Percentiles rank a stretch among this genome's conserved stretches.
Conservation (phyloP, 2,888 invertebrate species). For the Drosophila paranaensis region DNA sequence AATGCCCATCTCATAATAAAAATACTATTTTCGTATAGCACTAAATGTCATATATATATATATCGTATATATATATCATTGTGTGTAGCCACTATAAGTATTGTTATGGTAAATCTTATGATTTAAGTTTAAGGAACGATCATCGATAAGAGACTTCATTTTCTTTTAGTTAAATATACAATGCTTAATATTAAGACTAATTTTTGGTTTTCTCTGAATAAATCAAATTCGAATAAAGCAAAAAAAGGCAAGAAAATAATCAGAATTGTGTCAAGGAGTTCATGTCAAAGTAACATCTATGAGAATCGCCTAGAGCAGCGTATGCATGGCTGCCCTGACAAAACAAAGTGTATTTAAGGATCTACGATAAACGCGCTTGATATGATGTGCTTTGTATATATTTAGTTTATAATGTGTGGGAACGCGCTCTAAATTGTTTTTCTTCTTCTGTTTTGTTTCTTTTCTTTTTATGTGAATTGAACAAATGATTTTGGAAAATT, state of each 20-base stretch:
- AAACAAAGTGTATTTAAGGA: constrained; percentile 18
- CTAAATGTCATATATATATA: constrained; percentile 1
- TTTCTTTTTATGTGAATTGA: not conserved
- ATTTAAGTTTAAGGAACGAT: constrained; percentile 77
- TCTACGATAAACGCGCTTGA: constrained; percentile 53
- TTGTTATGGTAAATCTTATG: constrained; percentile 59
- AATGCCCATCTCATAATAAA: constrained; percentile 68
- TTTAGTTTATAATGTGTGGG: constrained; percentile 46
- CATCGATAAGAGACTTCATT: constrained; percentile 80
- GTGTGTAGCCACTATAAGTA: constrained; percentile 45
- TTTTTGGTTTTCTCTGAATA: constrained; percentile 25
- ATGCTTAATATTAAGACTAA: constrained; percentile 65
- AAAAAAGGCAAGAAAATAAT: not conserved
- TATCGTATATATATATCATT: constrained; percentile 1
- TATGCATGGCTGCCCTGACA: not conserved
- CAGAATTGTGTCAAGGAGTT: constrained; percentile 10
- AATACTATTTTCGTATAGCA: constrained; percentile 51
- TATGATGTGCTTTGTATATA: constrained; percentile 63
- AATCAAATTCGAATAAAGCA: constrained; percentile 26
- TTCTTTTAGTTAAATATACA: constrained; percentile 75
- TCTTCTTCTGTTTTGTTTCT: not conserved
- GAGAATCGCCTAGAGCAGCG: constrained; percentile 32
- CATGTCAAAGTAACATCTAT: constrained; percentile 11
- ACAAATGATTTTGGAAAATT: constrained; percentile 40
- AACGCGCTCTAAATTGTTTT: constrained; percentile 30